Evolutionary conservation across 2,797 vertebrate species (phyloP).

Genomic region (Lacerta viridis): DNA sequence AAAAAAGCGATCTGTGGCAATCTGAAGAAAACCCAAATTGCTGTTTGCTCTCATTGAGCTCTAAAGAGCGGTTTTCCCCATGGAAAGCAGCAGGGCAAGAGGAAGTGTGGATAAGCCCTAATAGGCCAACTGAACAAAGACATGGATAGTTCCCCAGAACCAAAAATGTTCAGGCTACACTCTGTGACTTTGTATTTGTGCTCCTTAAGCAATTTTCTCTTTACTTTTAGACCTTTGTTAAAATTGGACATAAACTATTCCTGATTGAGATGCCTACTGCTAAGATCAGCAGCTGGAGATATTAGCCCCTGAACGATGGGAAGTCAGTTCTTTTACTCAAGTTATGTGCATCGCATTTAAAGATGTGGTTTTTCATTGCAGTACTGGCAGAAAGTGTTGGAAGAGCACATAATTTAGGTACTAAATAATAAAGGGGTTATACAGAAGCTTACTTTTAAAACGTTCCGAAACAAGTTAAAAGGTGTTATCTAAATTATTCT

Average conservation of each 20-base stretch:
- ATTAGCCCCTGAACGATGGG: not conserved
- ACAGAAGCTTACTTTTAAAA: not conserved
- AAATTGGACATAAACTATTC: not conserved
- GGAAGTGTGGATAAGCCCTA: too few species aligned
- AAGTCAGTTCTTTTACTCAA: not conserved
- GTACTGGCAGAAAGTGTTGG: not conserved
- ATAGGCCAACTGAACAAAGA: not conserved
- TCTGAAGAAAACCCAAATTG: too few species aligned
- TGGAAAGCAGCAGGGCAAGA: too few species aligned
- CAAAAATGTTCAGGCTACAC: not conserved
- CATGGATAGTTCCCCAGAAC: too few species aligned
- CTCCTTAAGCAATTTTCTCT: not conserved
- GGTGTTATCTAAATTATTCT: not conserved
- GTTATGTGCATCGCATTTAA: not conserved
- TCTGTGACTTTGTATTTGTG: not conserved
- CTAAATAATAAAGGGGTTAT: slow-evolving; percentile 3
- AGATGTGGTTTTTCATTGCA: not conserved
- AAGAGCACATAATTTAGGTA: not conserved
- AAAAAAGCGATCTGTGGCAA: too few species aligned
- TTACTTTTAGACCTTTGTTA: not conserved
- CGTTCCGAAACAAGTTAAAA: not conserved
- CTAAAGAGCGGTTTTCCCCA: too few species aligned
- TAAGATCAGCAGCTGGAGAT: not conserved
- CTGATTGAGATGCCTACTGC: not conserved
- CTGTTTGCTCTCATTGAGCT: too few species aligned